phyloP scores from a whole-genome alignment of 1,140 invertebrate genomes.

The Sesamia nonagrioides region DNA sequence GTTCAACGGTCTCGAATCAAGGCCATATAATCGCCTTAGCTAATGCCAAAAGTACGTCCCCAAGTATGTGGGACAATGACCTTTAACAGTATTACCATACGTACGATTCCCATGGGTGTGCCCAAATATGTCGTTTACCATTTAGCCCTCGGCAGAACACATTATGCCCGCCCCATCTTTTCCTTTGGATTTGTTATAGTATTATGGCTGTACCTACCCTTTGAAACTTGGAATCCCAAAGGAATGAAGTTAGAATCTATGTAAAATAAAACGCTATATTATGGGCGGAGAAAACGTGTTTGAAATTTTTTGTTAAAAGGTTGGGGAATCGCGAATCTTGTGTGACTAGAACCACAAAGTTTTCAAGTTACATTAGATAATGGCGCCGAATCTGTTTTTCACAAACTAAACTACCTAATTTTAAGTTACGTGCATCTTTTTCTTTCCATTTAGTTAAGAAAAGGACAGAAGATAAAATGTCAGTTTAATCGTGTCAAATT shows the following conservation, averaged over 20 bases:
- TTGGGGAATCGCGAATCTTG: not conserved
- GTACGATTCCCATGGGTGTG: not conserved
- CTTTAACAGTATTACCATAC: slow-evolving; percentile 19
- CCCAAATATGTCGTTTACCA: not conserved
- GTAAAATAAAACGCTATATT: not conserved
- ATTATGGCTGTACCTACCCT: not conserved
- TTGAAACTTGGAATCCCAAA: not conserved
- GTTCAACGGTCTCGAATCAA: slow-evolving; percentile 47
- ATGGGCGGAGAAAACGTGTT: not conserved
- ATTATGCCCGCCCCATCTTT: slow-evolving; percentile 8
- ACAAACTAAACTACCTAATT: too few relatives aligned
- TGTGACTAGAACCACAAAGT: too few relatives aligned
- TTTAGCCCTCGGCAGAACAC: not conserved
- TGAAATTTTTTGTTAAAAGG: not conserved
- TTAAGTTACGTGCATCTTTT: too few relatives aligned
- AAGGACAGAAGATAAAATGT: too few relatives aligned
- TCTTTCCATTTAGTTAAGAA: too few relatives aligned
- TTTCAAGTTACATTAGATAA: too few relatives aligned
- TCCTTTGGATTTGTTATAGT: not conserved
- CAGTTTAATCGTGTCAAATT: too few relatives aligned
- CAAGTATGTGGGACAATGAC: slow-evolving; percentile 31
- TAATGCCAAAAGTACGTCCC: slow-evolving; percentile 36
- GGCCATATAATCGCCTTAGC: slow-evolving; percentile 34
- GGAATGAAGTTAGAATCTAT: too few relatives aligned
- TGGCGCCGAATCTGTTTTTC: too few relatives aligned